These are phyloP conservation scores for Phalacrocorax pelagicus DNA, from an alignment of 2,113 vertebrate genomes.

Conservation along the genomic window DNA sequence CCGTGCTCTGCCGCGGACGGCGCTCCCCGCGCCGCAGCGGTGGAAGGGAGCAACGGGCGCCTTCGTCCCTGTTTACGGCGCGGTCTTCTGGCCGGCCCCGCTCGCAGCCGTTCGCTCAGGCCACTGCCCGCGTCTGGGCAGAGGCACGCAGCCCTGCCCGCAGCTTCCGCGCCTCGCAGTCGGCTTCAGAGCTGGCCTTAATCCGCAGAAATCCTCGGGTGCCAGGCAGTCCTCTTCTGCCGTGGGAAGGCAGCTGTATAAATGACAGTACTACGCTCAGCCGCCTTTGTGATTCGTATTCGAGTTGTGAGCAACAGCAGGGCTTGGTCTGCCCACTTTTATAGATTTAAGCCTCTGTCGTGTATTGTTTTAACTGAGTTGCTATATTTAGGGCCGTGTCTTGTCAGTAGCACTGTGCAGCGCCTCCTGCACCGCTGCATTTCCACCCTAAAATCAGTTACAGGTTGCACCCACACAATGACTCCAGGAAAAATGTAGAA, in stretches of 20 bases:
- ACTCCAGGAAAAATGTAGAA: background rate
- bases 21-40: background rate
- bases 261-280: background rate
- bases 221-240: background rate
- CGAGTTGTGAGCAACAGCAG: background rate
- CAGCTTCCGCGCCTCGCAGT: background rate
- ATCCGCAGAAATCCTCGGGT: no score
- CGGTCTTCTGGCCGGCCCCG: no score
- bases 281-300: background rate
- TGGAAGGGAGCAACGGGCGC: background rate
- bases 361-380: background rate
- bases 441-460: background rate
- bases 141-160: no score
- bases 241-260: background rate
- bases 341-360: background rate
- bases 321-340: background rate
- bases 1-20: background rate
- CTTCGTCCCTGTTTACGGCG: background rate
- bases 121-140: background rate
- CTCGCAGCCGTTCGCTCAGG: background rate
- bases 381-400: background rate
- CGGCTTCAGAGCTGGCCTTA: background rate
- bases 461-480: background rate
- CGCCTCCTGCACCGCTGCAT: background rate
- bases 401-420: background rate